A percentile compares a stretch with the other conserved stretches of the same genome.
Conservation (phyloP, 2,113 vertebrate species). For the Syrmaticus mikado region DNA sequence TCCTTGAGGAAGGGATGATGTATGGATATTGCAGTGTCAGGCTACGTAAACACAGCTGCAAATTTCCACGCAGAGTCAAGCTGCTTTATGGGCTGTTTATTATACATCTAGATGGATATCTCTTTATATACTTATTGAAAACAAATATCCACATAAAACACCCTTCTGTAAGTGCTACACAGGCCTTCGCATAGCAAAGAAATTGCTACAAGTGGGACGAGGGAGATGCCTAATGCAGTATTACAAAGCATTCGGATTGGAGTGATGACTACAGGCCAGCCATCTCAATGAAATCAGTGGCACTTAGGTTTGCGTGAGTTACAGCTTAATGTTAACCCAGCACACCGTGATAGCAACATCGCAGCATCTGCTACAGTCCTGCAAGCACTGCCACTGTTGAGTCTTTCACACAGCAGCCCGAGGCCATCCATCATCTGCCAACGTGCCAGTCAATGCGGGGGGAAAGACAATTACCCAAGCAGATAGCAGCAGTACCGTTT, state of each 20-base stretch:
- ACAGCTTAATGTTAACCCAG: background rate
- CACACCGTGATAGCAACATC: fast-evolving
- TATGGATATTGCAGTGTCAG: conserved; percentile 22
- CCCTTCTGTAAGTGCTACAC: background rate
- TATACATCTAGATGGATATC: conserved; percentile 54
- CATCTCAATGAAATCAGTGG: background rate
- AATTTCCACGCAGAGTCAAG: conserved; percentile 51
- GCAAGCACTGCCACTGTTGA: background rate
- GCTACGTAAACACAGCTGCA: conserved; percentile 55
- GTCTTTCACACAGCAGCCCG: background rate
- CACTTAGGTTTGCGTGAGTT: fast-evolving
- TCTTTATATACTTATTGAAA: conserved; percentile 54
- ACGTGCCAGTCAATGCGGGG: background rate
- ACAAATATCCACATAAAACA: conserved; percentile 57
- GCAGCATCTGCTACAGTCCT: background rate
- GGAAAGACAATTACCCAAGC: background rate
- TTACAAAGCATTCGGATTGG: background rate
- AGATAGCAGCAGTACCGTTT: fast-evolving
- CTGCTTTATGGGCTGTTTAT: conserved; percentile 62
- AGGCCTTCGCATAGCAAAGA: background rate
- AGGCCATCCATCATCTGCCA: background rate
- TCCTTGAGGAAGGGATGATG: conserved; percentile 12
- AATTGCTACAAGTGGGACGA: background rate
- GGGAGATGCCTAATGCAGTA: background rate
- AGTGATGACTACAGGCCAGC: background rate